Evolutionary conservation across 2,888 invertebrate species (phyloP).

Genomic region (Drosophila cognata): DNA sequence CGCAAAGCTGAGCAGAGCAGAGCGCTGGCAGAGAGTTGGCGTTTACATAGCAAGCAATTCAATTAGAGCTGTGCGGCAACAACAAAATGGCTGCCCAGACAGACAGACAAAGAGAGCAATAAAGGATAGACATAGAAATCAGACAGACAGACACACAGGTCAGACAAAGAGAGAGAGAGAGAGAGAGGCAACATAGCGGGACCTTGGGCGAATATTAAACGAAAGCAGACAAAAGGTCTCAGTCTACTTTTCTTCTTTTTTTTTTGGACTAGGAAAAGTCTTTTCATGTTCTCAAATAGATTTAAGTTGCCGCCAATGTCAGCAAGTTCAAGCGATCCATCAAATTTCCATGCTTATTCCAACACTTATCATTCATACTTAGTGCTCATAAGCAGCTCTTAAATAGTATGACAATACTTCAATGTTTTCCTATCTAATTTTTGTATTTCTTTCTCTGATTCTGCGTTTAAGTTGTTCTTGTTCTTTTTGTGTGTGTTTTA

Average conservation of each 20-base stretch:
- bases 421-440: slow-evolving; percentile 30
- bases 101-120: slow-evolving; percentile 22
- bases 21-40: slow-evolving; percentile 31
- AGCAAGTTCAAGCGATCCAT: slow-evolving; percentile 20
- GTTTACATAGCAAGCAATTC: slow-evolving; percentile 74
- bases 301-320: slow-evolving; percentile 1
- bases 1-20: slow-evolving; percentile 11
- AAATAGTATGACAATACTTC: slow-evolving; percentile 8
- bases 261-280: not conserved
- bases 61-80: slow-evolving; percentile 70
- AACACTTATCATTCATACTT: not conserved
- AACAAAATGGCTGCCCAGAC: slow-evolving; percentile 51
- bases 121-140: slow-evolving; percentile 22
- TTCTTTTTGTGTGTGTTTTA: not conserved
- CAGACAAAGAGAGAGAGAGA: slow-evolving; percentile 25
- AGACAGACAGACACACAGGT: slow-evolving; percentile 38
- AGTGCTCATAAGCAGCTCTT: not conserved
- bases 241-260: not conserved
- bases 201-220: slow-evolving; percentile 41
- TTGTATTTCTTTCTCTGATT: slow-evolving; percentile 6
- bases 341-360: slow-evolving; percentile 8
- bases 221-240: not conserved
- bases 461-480: slow-evolving; percentile 32
- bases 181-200: slow-evolving; percentile 21
- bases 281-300: not conserved